phyloP scores from a whole-genome alignment of 1,140 invertebrate species.

The Chironomus tepperi region DNA sequence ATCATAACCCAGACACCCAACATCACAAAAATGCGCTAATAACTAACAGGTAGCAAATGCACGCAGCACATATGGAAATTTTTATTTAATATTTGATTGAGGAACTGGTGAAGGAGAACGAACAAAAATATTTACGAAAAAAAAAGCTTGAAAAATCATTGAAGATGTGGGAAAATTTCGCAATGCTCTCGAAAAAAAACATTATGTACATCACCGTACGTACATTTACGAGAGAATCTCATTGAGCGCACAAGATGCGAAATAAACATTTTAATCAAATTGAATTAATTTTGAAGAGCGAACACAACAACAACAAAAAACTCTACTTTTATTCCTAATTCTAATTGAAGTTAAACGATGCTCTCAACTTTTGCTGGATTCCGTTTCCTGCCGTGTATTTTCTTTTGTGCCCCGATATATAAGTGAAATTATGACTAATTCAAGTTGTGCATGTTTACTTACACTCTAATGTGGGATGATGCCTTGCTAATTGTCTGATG shows the following conservation, averaged over 20 bases:
- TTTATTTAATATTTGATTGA: not conserved
- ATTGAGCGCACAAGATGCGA: conserved; percentile 20
- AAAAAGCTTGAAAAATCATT: conserved; percentile 2
- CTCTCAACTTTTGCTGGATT: not conserved
- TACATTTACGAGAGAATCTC: not conserved
- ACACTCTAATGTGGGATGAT: not conserved
- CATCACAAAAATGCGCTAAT: not conserved
- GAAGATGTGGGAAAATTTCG: conserved; percentile 12
- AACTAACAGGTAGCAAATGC: not conserved
- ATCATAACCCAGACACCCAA: no score
- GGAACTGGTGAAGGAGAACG: not conserved
- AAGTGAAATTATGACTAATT: not conserved
- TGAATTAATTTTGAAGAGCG: conserved; percentile 23
- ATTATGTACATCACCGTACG: not conserved
- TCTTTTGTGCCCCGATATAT: not conserved
- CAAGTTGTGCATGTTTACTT: not conserved
- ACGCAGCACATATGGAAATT: not conserved
- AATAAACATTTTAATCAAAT: conserved; percentile 24
- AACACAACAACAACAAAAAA: not conserved
- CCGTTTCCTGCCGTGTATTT: conserved; percentile 3
- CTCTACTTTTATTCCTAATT: conserved; percentile 7
- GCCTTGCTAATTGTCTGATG: conserved; percentile 13
- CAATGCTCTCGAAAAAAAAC: not conserved
- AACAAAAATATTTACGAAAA: not conserved
- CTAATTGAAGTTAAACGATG: conserved; percentile 20